Evolutionary conservation across 2,797 vertebrate genomes (phyloP), one percentile per base, ranked within the genome.

Genomic region (Toxotes lorentzi): DNA sequence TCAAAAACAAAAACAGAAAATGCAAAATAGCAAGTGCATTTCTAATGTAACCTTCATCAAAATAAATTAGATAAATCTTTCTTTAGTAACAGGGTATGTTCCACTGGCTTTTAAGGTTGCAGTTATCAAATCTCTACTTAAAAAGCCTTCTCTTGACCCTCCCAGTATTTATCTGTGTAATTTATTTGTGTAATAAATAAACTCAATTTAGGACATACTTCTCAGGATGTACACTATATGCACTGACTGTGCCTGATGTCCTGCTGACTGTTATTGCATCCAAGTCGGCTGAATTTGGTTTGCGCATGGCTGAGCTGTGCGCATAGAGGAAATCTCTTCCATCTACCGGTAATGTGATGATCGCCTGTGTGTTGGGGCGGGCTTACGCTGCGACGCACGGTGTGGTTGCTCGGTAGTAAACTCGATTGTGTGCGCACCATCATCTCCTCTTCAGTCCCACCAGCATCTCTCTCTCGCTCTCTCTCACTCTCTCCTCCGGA

Each of bases 401-500:
- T 60, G 70, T 21, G 70, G 27, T 70, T 67, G 38, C 27, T 76
- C 67, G 71, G 73, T 77, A 19, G 77, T 65, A 68, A 82, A 76
- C 76, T 76, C 50, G 56, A 85, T 75, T 77, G 70, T 72, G 80
- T 86, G 88, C 83, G 84, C 88, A 84, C 67, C 83, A 70, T 64
- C 73, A 30, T 50, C 90, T 23, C 35, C 6, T 54, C 78, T 71
- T 65, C 56, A 70, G 70, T 38, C 45, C 8, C 61, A 75, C 74
- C 81, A 73, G 78, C 77, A 80, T 79, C 79, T 54, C 66, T 78
- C 53, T 70, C 61, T 62, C 30, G 1, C 38, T 40, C 40, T 35
- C 35, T 47, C 50, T 40, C 14, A 13, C 59, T 60, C 60, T 12
- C 69, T 65, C 1, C 63, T 69, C 56, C 30, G 7, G 54, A 32